A percentile compares a stretch with the other conserved stretches of the same genome.
phyloP scores from a whole-genome alignment of 2,888 invertebrate genomes.

The Apotomis betuletana region DNA sequence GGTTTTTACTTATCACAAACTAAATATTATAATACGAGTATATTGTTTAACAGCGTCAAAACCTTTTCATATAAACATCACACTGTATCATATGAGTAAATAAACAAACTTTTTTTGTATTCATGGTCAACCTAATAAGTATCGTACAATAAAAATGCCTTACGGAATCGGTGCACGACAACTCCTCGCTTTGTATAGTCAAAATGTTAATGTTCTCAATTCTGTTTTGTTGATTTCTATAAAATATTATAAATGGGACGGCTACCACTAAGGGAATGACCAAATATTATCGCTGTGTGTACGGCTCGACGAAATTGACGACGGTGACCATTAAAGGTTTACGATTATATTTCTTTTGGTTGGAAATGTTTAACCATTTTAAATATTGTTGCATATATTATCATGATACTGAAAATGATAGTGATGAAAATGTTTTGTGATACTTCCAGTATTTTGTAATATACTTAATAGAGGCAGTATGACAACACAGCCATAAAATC shows the following conservation, averaged over 20 bases:
- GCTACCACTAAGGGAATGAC: constrained; percentile 82
- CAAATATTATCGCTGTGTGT: constrained; percentile 72
- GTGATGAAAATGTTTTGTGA: too few relatives aligned
- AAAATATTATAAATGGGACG: constrained; percentile 83
- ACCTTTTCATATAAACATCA: neutral
- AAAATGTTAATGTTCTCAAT: constrained; percentile 75
- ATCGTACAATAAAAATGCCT: constrained; percentile 71
- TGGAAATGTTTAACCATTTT: too few relatives aligned
- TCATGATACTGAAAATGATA: too few relatives aligned
- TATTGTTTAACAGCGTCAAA: neutral
- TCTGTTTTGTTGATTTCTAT: constrained; percentile 83
- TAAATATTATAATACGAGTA: neutral
- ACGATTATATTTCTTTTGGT: neutral
- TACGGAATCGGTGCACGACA: constrained; percentile 67
- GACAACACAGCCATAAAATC: too few relatives aligned
- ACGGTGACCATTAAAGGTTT: constrained; percentile 6
- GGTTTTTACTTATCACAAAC: too few relatives aligned
- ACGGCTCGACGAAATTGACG: constrained; percentile 58
- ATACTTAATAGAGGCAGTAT: too few relatives aligned
- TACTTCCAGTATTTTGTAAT: too few relatives aligned
- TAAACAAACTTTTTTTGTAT: constrained; percentile 39
- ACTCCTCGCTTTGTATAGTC: constrained; percentile 63
- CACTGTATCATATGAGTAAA: constrained; percentile 3
- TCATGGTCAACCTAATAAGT: constrained; percentile 70
- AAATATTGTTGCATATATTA: too few relatives aligned